phyloP scores from a whole-genome alignment of 2,888 invertebrate species.

The Agriopis aurantiaria region DNA sequence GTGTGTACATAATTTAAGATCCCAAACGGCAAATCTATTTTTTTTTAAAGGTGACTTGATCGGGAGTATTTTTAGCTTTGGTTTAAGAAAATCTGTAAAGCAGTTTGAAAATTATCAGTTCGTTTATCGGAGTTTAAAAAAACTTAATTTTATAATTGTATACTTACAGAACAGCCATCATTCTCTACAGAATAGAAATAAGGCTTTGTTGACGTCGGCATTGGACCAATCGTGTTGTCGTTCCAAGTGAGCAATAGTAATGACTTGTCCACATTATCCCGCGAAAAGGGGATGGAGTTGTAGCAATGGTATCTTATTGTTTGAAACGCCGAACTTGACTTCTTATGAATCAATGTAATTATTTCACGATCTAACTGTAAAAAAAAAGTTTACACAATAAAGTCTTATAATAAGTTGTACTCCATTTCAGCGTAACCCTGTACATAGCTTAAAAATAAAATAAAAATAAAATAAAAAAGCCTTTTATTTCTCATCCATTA shows the following conservation, averaged over 20 bases:
- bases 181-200: slow-evolving; percentile 12
- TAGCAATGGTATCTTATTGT: slow-evolving; percentile 28
- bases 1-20: too few species aligned
- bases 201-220: slow-evolving; percentile 22
- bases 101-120: too few species aligned
- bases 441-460: too few species aligned
- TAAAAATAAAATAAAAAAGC: too few species aligned
- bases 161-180: slow-evolving; percentile 27
- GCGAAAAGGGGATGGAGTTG: slow-evolving; percentile 22
- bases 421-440: too few species aligned
- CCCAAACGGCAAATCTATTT: too few species aligned
- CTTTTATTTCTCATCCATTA: too few species aligned
- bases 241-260: slow-evolving; percentile 27
- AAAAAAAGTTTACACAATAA: not conserved
- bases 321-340: slow-evolving; percentile 26
- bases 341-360: slow-evolving; percentile 4
- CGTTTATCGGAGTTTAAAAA: too few species aligned
- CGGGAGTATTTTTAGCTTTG: too few species aligned
- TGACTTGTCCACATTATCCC: slow-evolving; percentile 20
- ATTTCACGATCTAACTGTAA: slow-evolving; percentile 16
- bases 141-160: too few species aligned
- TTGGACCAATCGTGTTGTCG: slow-evolving; percentile 30
- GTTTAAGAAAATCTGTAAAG: too few species aligned
- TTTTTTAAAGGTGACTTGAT: too few species aligned
- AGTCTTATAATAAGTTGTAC: not conserved